Conservation (phyloP, 2,113 vertebrate genomes). For the Paraplagusia blochii region DNA sequence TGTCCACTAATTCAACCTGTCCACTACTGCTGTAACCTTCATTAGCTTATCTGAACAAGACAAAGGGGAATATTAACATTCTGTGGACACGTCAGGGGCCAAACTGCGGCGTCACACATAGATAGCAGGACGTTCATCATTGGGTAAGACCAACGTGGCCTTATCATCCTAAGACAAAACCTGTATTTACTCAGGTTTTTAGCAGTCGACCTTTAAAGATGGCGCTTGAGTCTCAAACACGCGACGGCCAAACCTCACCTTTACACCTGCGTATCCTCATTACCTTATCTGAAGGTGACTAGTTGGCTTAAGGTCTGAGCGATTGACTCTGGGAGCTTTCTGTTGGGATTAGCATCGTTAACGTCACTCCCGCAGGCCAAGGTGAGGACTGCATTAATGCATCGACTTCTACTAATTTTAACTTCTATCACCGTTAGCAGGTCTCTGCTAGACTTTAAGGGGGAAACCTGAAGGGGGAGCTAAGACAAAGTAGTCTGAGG, state of each 20-base stretch:
- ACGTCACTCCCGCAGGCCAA: conserved; percentile 54
- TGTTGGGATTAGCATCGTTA: conserved; percentile 62
- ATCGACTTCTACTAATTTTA: conserved; percentile 70
- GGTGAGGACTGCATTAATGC: conserved; percentile 71
- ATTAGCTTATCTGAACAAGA: conserved; percentile 75
- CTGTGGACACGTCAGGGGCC: conserved; percentile 43
- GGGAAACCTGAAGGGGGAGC: conserved; percentile 31
- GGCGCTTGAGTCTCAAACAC: conserved; percentile 37
- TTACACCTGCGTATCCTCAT: conserved; percentile 59
- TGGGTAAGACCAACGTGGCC: conserved; percentile 64
- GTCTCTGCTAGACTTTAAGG: conserved; percentile 38
- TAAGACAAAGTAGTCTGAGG: conserved; percentile 69
- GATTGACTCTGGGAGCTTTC: conserved; percentile 68
- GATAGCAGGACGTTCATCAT: conserved; percentile 57
- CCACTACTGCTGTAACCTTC: conserved; percentile 57
- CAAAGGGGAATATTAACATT: conserved; percentile 67
- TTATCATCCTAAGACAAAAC: conserved; percentile 71
- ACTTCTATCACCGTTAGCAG: conserved; percentile 63
- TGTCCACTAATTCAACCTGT: conserved; percentile 61
- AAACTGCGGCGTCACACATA: conserved; percentile 58
- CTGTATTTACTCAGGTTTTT: conserved; percentile 54
- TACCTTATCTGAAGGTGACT: conserved; percentile 66
- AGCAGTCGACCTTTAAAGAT: conserved; percentile 58
- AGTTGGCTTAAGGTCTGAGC: conserved; percentile 54
- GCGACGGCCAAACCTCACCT: conserved; percentile 40